phyloP scores from a whole-genome alignment of 2,888 invertebrate species.

The Archaeoteleia sp. region DNA sequence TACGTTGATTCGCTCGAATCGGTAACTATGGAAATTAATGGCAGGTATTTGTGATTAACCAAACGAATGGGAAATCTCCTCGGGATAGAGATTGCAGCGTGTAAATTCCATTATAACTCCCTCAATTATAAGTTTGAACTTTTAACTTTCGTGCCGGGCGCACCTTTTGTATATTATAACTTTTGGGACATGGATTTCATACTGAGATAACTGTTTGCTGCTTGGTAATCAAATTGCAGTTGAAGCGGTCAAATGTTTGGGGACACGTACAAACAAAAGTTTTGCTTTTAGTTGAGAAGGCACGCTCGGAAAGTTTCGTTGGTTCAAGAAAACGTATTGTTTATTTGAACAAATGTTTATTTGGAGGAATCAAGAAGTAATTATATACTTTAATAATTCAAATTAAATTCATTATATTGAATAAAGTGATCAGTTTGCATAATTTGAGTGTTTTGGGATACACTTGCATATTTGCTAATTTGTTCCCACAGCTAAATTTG shows the following conservation, averaged over 20 bases:
- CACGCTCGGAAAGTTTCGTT: no score
- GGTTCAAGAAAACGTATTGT: no score
- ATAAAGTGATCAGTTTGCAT: no score
- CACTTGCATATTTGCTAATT: no score
- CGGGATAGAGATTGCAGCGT: conserved; percentile 1
- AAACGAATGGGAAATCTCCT: conserved; percentile 3
- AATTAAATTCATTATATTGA: no score
- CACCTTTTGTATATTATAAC: conserved; percentile 8
- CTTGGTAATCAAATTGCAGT: conserved; percentile 21
- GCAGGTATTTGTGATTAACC: conserved; percentile 10
- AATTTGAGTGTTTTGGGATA: no score
- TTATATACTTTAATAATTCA: no score
- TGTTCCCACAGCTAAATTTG: no score
- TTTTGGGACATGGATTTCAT: conserved; percentile 7
- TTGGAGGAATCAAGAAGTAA: no score
- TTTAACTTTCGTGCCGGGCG: conserved; percentile 1
- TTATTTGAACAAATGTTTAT: no score
- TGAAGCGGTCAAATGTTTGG: conserved; percentile 12
- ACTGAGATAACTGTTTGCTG: conserved; percentile 19
- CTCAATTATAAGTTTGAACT: conserved; percentile 21
- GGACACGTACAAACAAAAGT: neutral
- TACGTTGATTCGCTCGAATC: neutral
- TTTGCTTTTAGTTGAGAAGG: no score
- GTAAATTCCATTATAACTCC: conserved; percentile 14
- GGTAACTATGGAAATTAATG: conserved; percentile 8